Base-by-base conservation (phyloP, 2,113 vertebrate species). In the Cephalophus harveyi region DNA sequence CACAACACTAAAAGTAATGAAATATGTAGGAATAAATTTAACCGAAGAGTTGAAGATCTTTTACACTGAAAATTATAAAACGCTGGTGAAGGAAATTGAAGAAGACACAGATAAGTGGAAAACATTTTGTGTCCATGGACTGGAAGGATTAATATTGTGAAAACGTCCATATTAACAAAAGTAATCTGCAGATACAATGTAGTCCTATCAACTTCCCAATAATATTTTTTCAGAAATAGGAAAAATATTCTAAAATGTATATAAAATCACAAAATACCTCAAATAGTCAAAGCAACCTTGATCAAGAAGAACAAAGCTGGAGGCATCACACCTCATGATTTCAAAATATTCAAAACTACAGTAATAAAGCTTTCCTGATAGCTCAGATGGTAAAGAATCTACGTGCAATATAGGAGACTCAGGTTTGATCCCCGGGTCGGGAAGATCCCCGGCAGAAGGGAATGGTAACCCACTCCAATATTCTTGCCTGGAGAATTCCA, bases 91-190 rank as follows among this genome's bases (percentile, higher is more conserved):
- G 40, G 4, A 43, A 74, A 15, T 17, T 78, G 25, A 48, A 59
- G 54, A 88, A 84, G 79, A 54, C 12, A 83, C 27, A 52, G 25
- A 74, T 50, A 95, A 89, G 30, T 33, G 33, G 40, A 84, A 95
- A 84, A 40, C 9, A 50, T 89, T 40, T 64, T 84, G 25, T 76
- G 87, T 84, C 6, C 43, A 84, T 60, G 43, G 40, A 74, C 6
- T 89, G 11, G 25, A 95, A 84, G 46, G 83, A 36, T 89, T 94
- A 83, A 95, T 74, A 60, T 60, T 60, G 5, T 90, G 52, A 84
- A 50, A 90, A 74, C 4, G 1, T 76, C 40, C 52, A 52, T 40
- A 90, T 14, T 71, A 89, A 19, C 6, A 14, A 83, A 59, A 74
- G 62, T 76, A 43, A 84, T 43, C 33, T 59, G 40, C 33, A 84